Evolutionary conservation across 2,113 vertebrate genomes (phyloP), one percentile per base, ranked within the genome.

Genomic region (Notarius quadriscutis): DNA sequence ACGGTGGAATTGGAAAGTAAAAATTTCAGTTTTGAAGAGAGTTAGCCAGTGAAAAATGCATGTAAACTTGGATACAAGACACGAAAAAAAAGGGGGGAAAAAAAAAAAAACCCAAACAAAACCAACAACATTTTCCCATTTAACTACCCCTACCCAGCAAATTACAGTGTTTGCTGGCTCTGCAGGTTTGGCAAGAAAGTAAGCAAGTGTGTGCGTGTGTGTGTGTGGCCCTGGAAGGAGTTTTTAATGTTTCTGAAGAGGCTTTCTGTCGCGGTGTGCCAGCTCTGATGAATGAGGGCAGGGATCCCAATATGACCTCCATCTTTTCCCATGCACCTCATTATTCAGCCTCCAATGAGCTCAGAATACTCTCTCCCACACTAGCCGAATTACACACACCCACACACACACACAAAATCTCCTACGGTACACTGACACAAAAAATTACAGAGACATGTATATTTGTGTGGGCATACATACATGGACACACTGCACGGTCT

Each of bases 281-380:
- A 88, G 83, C 83, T 84, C 90, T 90, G 89, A 91, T 91, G 89
- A 90, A 91, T 90, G 87, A 90, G 89, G 87, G 85, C 90, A 90
- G 71, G 83, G 80, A 90, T 88, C 85, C 80, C 85, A 79, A 79
- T 87, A 86, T 89, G 90, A 91, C 90, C 90, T 91, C 90, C 90
- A 89, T 91, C 87, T 87, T 91, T 91, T 89, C 87, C 90, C 90
- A 87, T 88, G 86, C 88, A 91, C 90, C 90, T 91, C 90, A 89
- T 91, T 91, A 91, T 91, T 89, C 86, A 88, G 86, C 85, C 71
- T 78, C 87, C 90, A 87, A 91, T 87, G 88, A 91, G 88, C 81
- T 86, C 79, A 83, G 86, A 89, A 89, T 77, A 69, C 60, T 50
- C 58, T 83, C 71, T 75, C 81, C 67, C 84, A 55, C 72, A 63